A percentile compares a stretch with the other conserved stretches of the same genome.
These are phyloP conservation scores for Parasteatoda tepidariorum DNA, from an alignment of 1,140 invertebrate species.

Conservation along the genomic window DNA sequence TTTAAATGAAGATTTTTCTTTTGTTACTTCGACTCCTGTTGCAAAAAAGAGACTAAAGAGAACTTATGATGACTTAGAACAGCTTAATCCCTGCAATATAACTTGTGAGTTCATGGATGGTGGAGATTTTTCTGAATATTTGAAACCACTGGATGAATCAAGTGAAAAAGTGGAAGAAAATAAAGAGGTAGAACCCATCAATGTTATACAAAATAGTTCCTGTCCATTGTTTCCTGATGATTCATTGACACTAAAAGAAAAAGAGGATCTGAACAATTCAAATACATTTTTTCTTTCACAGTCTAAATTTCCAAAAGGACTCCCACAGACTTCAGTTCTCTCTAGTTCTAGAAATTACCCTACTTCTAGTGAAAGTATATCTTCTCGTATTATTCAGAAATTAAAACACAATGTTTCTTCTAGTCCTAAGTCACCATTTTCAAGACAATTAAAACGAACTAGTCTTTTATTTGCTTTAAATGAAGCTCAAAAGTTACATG, in stretches of 20 bases:
- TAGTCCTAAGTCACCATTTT: not conserved
- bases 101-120: slow-evolving; percentile 29
- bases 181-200: not conserved
- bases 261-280: not conserved
- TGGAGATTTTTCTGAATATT: slow-evolving; percentile 24
- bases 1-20: slow-evolving; percentile 19
- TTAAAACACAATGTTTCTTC: slow-evolving; percentile 32
- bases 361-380: slow-evolving; percentile 2
- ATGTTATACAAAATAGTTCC: not conserved
- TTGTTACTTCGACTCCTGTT: slow-evolving; percentile 33
- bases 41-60: slow-evolving; percentile 12
- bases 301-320: not conserved
- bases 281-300: not conserved
- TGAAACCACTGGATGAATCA: not conserved
- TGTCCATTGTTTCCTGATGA: not conserved
- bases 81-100: slow-evolving; percentile 24
- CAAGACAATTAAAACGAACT: not conserved
- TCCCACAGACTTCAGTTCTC: not conserved
- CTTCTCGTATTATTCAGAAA: slow-evolving; percentile 17
- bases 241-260: not conserved
- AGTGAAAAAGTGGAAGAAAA: not conserved
- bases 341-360: not conserved
- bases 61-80: not conserved
- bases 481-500: slow-evolving; percentile 47
- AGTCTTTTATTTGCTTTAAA: slow-evolving; percentile 39